Conservation (phyloP, 2,888 invertebrate species). For the Cephus pulcher region DNA sequence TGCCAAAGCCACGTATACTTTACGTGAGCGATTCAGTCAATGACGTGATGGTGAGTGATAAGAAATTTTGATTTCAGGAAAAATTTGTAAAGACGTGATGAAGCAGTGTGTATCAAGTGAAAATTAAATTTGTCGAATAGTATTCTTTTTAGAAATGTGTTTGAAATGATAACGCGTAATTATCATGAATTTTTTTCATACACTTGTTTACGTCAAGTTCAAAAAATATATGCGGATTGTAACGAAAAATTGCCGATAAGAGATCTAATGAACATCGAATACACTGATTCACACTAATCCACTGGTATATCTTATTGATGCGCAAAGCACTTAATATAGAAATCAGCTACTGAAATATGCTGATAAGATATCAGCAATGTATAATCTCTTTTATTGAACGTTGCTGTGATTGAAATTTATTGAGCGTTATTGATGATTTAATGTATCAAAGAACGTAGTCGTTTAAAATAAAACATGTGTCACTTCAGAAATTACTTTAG, state of each 20-base stretch:
- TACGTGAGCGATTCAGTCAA: constrained; percentile 55
- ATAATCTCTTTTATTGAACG: not conserved
- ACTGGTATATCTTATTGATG: not conserved
- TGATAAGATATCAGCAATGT: not conserved
- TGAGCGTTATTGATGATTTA: not conserved
- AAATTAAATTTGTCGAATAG: not conserved
- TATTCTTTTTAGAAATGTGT: not conserved
- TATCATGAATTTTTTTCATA: not conserved
- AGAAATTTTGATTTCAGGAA: not conserved
- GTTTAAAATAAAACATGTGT: not conserved
- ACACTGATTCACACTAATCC: not conserved
- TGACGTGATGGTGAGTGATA: constrained; percentile 50
- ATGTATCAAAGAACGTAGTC: not conserved
- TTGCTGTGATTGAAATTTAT: not conserved
- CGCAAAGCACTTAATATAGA: not conserved
- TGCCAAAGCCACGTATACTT: constrained; percentile 67
- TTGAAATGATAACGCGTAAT: not conserved
- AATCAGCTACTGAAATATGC: not conserved
- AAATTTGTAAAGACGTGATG: not conserved
- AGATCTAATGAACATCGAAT: not conserved
- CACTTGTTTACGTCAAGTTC: not conserved
- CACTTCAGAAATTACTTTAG: not conserved
- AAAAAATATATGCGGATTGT: not conserved
- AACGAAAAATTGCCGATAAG: not conserved
- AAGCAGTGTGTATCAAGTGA: not conserved